phyloP scores from a whole-genome alignment of 1,140 invertebrate genomes.

The Listronotus bonariensis region DNA sequence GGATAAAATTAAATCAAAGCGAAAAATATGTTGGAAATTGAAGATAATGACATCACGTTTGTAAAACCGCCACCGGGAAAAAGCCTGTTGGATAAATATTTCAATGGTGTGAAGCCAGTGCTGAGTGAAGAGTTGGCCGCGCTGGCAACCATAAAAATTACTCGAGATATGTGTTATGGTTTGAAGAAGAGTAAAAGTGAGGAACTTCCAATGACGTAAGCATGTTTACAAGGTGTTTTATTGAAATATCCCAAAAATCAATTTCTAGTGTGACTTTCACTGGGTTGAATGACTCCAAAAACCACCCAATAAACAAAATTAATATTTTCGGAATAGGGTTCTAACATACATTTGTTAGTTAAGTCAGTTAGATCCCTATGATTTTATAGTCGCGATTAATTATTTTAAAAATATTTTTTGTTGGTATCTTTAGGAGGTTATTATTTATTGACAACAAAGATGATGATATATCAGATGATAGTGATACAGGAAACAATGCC shows the following conservation, averaged over 20 bases:
- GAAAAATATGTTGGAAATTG: background rate
- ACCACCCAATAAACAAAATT: too few species aligned
- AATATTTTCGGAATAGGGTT: too few species aligned
- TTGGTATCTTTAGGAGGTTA: conserved; percentile 9
- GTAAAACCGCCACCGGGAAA: conserved; percentile 12
- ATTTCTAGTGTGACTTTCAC: too few species aligned
- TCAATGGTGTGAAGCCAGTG: conserved; percentile 6
- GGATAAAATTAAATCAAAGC: conserved; percentile 20
- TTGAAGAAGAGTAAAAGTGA: conserved; percentile 23
- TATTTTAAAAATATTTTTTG: too few species aligned
- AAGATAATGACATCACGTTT: background rate
- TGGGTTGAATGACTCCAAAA: too few species aligned
- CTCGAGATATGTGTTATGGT: conserved; percentile 31
- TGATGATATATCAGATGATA: conserved; percentile 6
- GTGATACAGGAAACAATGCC: background rate
- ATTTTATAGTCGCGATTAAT: too few species aligned
- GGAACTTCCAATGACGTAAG: conserved; percentile 24
- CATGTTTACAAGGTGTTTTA: background rate
- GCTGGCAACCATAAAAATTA: conserved; percentile 34
- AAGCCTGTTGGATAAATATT: conserved; percentile 12
- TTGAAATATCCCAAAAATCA: too few species aligned
- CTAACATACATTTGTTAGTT: too few species aligned
- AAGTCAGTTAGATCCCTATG: too few species aligned
- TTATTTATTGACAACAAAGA: conserved; percentile 21
- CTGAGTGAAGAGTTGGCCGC: conserved; percentile 32